These are phyloP conservation scores for Cottus gobio DNA, from an alignment of 2,113 vertebrate species.

Conservation along the genomic window DNA sequence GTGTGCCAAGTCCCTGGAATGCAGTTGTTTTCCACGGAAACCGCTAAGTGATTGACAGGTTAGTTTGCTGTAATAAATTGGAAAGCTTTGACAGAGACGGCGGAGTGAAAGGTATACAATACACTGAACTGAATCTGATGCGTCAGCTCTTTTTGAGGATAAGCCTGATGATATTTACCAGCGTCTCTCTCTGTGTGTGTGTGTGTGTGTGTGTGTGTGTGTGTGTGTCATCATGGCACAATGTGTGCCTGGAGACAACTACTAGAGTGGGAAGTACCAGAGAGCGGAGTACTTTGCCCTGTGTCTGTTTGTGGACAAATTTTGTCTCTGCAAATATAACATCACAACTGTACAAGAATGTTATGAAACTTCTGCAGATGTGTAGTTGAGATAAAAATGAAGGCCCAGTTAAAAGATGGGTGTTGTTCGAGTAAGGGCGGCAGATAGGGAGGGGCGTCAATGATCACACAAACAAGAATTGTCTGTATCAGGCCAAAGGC, in stretches of 20 bases:
- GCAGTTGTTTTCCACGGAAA: not conserved
- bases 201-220: not conserved
- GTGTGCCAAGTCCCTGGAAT: not conserved
- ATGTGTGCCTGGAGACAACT: not conserved
- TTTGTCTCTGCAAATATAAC: not conserved
- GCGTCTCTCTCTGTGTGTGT: not conserved
- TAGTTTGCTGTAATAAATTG: not conserved
- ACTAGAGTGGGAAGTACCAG: not conserved
- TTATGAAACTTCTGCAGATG: no score
- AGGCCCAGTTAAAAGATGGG: no score
- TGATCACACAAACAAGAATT: not conserved
- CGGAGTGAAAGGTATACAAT: not conserved
- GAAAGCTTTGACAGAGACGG: not conserved
- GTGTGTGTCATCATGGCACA: not conserved
- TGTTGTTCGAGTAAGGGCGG: no score
- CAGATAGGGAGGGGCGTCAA: not conserved
- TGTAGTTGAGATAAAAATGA: no score
- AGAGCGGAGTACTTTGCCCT: not conserved
- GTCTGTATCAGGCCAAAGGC: not conserved
- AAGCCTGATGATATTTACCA: not conserved
- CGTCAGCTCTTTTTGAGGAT: not conserved
- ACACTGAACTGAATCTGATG: not conserved
- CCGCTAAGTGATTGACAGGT: not conserved
- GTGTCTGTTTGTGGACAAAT: no score
- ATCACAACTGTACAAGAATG: not conserved